Percentiles rank a stretch among this genome's conserved stretches.
These are phyloP conservation scores for Helostoma temminkii DNA, from an alignment of 2,797 vertebrate genomes.

Conservation along the genomic window DNA sequence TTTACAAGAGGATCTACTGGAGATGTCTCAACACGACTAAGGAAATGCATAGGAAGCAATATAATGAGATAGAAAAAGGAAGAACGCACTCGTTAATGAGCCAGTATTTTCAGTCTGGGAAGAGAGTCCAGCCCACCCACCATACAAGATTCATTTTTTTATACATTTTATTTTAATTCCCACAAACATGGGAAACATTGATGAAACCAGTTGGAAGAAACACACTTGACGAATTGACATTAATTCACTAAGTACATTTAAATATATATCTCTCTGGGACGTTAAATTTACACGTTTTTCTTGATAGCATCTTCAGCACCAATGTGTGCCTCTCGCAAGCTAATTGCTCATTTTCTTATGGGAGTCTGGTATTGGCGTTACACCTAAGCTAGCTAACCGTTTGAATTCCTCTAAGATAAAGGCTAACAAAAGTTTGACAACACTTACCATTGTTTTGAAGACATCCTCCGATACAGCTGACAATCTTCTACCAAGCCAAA, in stretches of 20 bases:
- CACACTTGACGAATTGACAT: neutral
- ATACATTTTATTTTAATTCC: neutral
- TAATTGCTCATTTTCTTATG: neutral
- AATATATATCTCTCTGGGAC: neutral
- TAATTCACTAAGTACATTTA: neutral
- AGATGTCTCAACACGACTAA: slow-evolving; percentile 13
- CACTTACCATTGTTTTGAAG: neutral
- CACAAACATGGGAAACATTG: no score
- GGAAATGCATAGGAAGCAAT: neutral
- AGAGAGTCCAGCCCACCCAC: neutral
- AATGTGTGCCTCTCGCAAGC: neutral
- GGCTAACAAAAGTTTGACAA: neutral
- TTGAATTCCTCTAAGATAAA: neutral
- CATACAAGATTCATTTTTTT: neutral
- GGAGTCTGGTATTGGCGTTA: neutral
- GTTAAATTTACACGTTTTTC: neutral
- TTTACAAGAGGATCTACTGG: slow-evolving; percentile 18
- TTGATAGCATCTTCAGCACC: neutral
- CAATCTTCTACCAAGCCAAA: neutral
- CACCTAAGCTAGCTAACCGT: neutral
- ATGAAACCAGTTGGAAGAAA: neutral
- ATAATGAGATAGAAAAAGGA: neutral
- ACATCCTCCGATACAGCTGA: fast-evolving
- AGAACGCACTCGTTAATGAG: neutral
- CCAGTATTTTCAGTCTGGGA: neutral